Conservation (phyloP, 2,113 vertebrate genomes). For the Austrofundulus limnaeus region DNA sequence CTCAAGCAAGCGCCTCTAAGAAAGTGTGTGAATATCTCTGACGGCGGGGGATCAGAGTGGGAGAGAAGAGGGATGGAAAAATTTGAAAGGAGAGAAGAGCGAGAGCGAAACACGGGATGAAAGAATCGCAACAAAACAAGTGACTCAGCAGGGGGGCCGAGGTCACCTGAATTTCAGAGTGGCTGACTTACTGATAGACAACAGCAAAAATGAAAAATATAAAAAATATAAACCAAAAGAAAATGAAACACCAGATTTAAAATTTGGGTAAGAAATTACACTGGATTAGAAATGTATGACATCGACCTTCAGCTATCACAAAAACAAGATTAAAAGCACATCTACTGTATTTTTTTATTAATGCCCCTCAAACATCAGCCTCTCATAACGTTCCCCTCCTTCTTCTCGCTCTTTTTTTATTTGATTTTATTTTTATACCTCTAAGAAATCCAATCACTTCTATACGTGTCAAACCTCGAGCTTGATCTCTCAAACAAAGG, state of each 20-base stretch:
- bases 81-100: conserved; percentile 25
- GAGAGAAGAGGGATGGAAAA: conserved; percentile 35
- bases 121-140: conserved; percentile 64
- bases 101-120: conserved; percentile 48
- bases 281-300: background rate
- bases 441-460: conserved; percentile 76
- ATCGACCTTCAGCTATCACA: background rate
- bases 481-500: conserved; percentile 79
- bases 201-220: conserved; percentile 6
- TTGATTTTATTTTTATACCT: conserved; percentile 43
- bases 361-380: background rate
- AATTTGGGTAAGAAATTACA: background rate
- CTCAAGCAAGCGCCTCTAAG: conserved; percentile 5
- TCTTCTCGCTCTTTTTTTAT: conserved; percentile 3
- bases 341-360: conserved; percentile 1
- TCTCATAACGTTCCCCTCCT: conserved; percentile 26
- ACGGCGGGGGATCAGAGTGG: conserved; percentile 56
- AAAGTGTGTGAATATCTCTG: conserved; percentile 53
- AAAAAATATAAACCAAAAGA: background rate
- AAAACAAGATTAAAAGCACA: background rate
- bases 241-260: too few species aligned
- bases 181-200: conserved; percentile 22
- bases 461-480: conserved; percentile 74
- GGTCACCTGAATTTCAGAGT: conserved; percentile 51
- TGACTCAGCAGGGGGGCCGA: conserved; percentile 56